phyloP scores from a whole-genome alignment of 2,113 vertebrate genomes.

The Cygnus atratus region DNA sequence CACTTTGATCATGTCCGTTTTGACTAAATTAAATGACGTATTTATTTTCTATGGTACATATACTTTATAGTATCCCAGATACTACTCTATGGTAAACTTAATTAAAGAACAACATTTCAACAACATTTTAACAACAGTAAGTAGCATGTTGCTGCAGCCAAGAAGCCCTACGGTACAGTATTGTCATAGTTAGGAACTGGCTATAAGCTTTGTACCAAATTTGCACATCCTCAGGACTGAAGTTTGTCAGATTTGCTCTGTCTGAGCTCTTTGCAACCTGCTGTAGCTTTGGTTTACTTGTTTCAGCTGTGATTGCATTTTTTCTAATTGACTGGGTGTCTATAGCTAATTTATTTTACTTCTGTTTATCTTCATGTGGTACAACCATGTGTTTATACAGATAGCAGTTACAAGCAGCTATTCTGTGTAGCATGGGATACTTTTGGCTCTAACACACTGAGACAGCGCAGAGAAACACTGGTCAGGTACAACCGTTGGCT shows the following conservation, averaged over 20 bases:
- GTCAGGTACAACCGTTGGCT: not conserved
- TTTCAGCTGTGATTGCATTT: not conserved
- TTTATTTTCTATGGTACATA: not conserved
- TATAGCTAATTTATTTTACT: not conserved
- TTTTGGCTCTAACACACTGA: rapidly evolving
- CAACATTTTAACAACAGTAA: not conserved
- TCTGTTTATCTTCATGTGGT: not conserved
- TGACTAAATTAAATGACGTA: not conserved
- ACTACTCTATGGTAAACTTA: not conserved
- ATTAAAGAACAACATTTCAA: not conserved
- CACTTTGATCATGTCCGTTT: not conserved
- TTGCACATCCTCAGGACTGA: not conserved
- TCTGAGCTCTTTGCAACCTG: not conserved
- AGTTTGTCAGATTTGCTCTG: not conserved
- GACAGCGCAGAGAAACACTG: not conserved
- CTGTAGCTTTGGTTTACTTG: not conserved
- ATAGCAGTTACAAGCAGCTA: not conserved
- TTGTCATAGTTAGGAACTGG: not conserved
- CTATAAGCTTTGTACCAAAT: not conserved
- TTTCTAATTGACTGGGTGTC: not conserved
- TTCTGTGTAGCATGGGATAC: rapidly evolving
- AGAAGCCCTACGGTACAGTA: not conserved
- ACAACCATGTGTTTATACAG: not conserved
- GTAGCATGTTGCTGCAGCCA: not conserved
- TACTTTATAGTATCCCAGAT: not conserved